Evolutionary conservation across 2,797 vertebrate genomes (phyloP).

Genomic region (Pseudotriccus pelzelni): DNA sequence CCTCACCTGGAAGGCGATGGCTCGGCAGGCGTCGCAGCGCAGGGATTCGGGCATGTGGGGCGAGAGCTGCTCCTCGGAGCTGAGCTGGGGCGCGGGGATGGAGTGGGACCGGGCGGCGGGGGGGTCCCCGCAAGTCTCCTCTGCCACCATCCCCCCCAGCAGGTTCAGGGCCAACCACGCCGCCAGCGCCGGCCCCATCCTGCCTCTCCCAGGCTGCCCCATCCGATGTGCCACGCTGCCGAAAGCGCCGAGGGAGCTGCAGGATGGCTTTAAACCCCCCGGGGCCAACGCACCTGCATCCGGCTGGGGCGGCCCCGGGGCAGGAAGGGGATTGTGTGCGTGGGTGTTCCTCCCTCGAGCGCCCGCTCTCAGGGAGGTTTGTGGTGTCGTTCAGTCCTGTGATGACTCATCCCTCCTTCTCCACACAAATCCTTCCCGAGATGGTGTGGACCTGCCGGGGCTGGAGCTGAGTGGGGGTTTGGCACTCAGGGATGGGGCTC

Average conservation of each 20-base stretch:
- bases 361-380: background rate
- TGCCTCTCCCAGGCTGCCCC: background rate
- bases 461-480: background rate
- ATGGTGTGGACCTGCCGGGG: accelerated
- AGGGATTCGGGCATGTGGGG: constrained; percentile 70
- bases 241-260: accelerated
- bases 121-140: background rate
- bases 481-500: background rate
- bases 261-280: background rate
- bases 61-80: constrained; percentile 69
- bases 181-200: constrained; percentile 15
- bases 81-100: constrained; percentile 35
- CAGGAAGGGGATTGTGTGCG: accelerated
- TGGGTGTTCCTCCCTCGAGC: accelerated
- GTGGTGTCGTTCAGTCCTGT: background rate
- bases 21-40: constrained; percentile 70
- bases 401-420: accelerated
- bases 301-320: background rate
- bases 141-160: background rate
- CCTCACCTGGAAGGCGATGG: constrained; percentile 73
- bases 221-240: constrained; percentile 16
- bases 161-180: constrained; percentile 8
- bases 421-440: background rate
- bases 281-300: constrained; percentile 30
- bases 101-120: background rate